phyloP scores from a whole-genome alignment of 2,797 vertebrate genomes.

The Anableps anableps region DNA sequence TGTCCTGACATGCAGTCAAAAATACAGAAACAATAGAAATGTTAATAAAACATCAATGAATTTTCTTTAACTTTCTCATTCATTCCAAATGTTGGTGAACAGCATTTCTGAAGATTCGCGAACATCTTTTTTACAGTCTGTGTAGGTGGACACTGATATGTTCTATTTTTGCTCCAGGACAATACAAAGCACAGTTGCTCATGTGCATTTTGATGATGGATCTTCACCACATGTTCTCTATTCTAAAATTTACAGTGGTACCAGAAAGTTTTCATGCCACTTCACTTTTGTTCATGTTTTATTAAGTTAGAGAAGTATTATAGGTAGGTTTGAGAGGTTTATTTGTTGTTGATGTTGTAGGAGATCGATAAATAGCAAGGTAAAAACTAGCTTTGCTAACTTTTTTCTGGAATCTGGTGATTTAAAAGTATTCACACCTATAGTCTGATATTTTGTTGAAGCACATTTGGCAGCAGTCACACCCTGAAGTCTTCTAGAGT shows the following conservation, averaged over 20 bases:
- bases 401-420: too few relatives aligned
- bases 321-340: too few relatives aligned
- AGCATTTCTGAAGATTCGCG: neutral
- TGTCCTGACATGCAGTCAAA: neutral
- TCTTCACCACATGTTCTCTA: conserved; percentile 8
- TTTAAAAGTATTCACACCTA: too few relatives aligned
- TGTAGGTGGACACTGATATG: conserved; percentile 27
- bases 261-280: neutral
- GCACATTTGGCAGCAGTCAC: too few relatives aligned
- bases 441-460: too few relatives aligned
- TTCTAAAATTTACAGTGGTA: neutral
- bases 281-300: neutral
- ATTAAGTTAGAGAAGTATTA: too few relatives aligned
- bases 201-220: neutral
- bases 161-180: conserved; percentile 15
- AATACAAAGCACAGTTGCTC: neutral
- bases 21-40: neutral
- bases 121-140: conserved; percentile 7
- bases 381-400: too few relatives aligned
- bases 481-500: too few relatives aligned
- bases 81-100: neutral
- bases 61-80: neutral
- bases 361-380: too few relatives aligned
- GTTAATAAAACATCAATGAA: neutral
- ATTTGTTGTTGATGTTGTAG: too few relatives aligned